Conservation (phyloP, 1,140 invertebrate genomes). For the Rhopalosiphum maidis region DNA sequence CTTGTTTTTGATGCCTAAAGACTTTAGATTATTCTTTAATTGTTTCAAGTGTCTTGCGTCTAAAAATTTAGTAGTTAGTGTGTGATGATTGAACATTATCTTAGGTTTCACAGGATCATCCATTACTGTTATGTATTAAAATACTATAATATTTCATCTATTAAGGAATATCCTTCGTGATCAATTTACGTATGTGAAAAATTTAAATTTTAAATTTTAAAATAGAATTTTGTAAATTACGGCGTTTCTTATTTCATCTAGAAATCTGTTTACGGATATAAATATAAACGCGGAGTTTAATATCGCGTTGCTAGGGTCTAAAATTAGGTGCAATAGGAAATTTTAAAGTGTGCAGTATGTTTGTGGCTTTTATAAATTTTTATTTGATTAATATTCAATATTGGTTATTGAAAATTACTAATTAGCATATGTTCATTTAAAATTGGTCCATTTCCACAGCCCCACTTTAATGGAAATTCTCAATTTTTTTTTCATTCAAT, state of each 20-base stretch:
- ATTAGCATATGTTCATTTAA: too few relatives aligned
- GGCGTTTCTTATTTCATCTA: not conserved
- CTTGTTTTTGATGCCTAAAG: not conserved
- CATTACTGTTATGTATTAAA: not conserved
- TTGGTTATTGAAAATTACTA: too few relatives aligned
- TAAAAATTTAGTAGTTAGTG: not conserved
- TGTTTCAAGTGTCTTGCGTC: not conserved
- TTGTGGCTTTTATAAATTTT: too few relatives aligned
- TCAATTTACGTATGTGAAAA: not conserved
- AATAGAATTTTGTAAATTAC: not conserved
- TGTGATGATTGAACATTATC: not conserved
- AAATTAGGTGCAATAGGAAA: too few relatives aligned
- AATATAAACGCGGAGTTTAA: too few relatives aligned
- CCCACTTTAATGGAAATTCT: too few relatives aligned
- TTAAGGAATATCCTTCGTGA: not conserved
- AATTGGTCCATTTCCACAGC: too few relatives aligned
- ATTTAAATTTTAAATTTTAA: not conserved
- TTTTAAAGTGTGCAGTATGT: too few relatives aligned
- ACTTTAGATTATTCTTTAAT: slow-evolving; percentile 14
- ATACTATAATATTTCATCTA: not conserved
- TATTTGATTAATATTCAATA: too few relatives aligned
- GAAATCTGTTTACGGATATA: too few relatives aligned
- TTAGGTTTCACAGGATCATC: not conserved
- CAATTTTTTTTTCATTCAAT: too few relatives aligned
- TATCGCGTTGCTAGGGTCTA: too few relatives aligned